Percentiles rank a stretch among this genome's conserved stretches.
Conservation (phyloP, 2,113 vertebrate genomes). For the Cricetomys ansorgei region DNA sequence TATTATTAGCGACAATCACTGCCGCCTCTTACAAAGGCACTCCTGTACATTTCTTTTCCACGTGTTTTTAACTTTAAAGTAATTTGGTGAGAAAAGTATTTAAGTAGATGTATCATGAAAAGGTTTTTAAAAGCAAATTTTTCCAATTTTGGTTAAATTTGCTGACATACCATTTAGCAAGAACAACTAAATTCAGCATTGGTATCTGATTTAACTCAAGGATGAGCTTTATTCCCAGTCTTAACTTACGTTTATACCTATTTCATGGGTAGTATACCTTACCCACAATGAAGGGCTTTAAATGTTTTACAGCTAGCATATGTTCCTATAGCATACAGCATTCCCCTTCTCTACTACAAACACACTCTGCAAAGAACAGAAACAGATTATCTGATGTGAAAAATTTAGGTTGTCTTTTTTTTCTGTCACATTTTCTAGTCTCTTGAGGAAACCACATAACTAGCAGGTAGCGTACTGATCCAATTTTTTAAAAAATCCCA, state of each 20-base stretch:
- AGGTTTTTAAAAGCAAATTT: background rate
- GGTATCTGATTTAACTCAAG: conserved; percentile 40
- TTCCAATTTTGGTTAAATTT: conserved; percentile 56
- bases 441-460: background rate
- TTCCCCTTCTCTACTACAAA: conserved; percentile 47
- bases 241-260: conserved; percentile 30
- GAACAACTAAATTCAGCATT: conserved; percentile 27
- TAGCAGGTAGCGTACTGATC: background rate
- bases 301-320: background rate
- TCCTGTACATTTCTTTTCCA: conserved; percentile 31
- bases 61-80: conserved; percentile 60
- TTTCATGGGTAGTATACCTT: background rate
- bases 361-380: background rate
- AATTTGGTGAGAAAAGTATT: conserved; percentile 52
- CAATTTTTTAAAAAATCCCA: background rate
- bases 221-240: conserved; percentile 32
- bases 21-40: conserved; percentile 45
- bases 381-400: conserved; percentile 4
- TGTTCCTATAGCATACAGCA: background rate
- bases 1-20: conserved; percentile 26
- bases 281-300: background rate
- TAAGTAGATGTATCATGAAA: conserved; percentile 36
- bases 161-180: conserved; percentile 21
- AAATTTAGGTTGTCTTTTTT: conserved; percentile 39
- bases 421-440: background rate